Percentiles rank a stretch among this genome's conserved stretches.
Evolutionary conservation across 2,113 vertebrate species (phyloP).

Genomic region (Vanacampus margaritifer): DNA sequence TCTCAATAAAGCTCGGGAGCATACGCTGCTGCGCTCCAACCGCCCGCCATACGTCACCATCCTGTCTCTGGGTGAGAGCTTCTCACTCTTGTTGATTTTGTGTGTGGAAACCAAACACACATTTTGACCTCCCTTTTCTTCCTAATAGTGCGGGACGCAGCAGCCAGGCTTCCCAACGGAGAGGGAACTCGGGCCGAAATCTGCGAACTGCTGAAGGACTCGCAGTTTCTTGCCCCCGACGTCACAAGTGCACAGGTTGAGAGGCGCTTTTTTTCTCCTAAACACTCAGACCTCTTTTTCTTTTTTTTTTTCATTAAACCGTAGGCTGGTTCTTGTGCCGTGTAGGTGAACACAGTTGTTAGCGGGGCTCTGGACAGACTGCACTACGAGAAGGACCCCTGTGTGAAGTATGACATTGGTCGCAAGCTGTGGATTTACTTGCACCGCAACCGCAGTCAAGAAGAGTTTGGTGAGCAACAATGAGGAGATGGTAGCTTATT

Average conservation of each 20-base stretch:
- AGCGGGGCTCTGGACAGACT: slow-evolving; percentile 92
- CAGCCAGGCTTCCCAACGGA: slow-evolving; percentile 93
- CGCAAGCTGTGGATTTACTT: slow-evolving; percentile 98
- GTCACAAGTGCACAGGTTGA: slow-evolving; percentile 95
- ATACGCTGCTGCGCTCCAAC: slow-evolving; percentile 92
- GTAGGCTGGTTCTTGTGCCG: background rate
- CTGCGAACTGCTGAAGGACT: slow-evolving; percentile 95
- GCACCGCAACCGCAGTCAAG: slow-evolving; percentile 89
- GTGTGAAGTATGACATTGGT: slow-evolving; percentile 95
- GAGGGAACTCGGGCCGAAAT: slow-evolving; percentile 97
- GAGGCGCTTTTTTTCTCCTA: background rate
- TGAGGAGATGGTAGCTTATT: background rate
- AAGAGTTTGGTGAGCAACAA: slow-evolving; percentile 87
- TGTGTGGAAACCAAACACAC: background rate
- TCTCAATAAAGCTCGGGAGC: slow-evolving; percentile 95
- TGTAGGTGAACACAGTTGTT: slow-evolving; percentile 94
- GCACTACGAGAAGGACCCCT: slow-evolving; percentile 97
- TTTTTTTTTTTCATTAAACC: background rate
- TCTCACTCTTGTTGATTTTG: background rate
- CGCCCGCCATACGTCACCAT: slow-evolving; percentile 96
- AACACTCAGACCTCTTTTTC: background rate
- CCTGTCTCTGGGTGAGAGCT: slow-evolving; percentile 86
- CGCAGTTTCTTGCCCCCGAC: slow-evolving; percentile 94
- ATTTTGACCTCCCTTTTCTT: background rate
- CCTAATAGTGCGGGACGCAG: slow-evolving; percentile 88